A percentile compares a stretch with the other conserved stretches of the same genome.
These are phyloP conservation scores for Epirrhoe tristata DNA, from an alignment of 2,888 invertebrate species.

Conservation along the genomic window DNA sequence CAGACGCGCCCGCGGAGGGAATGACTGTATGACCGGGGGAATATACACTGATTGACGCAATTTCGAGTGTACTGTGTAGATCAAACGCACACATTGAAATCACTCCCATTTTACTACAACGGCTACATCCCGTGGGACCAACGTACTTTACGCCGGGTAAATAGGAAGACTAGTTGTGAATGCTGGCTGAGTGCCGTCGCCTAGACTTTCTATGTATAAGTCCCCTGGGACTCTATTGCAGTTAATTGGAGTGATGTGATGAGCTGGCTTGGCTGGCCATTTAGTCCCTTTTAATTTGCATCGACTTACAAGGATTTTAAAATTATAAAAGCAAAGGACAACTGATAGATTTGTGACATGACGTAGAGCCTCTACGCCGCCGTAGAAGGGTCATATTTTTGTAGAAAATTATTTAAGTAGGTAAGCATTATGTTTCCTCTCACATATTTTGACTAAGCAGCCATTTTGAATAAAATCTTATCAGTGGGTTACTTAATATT, in stretches of 20 bases:
- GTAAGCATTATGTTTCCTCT: too few species aligned
- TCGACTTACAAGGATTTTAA: not conserved
- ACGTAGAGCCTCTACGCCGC: constrained; percentile 20
- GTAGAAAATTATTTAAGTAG: too few species aligned
- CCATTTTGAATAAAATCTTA: too few species aligned
- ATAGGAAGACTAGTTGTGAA: constrained; percentile 73
- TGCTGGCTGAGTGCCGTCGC: constrained; percentile 64
- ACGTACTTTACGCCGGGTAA: constrained; percentile 68
- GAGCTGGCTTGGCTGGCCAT: constrained; percentile 19
- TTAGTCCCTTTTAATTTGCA: constrained; percentile 6
- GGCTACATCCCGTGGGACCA: constrained; percentile 79
- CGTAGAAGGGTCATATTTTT: constrained; percentile 8
- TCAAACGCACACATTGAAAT: constrained; percentile 68
- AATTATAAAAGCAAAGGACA: not conserved
- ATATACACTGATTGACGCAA: constrained; percentile 80
- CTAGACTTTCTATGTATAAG: constrained; percentile 63
- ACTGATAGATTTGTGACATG: not conserved
- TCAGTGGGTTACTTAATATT: too few species aligned
- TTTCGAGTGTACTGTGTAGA: constrained; percentile 65
- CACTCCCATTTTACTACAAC: constrained; percentile 78
- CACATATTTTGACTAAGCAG: too few species aligned
- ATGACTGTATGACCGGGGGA: constrained; percentile 71
- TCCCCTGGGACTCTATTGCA: constrained; percentile 61
- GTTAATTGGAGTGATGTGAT: constrained; percentile 57
- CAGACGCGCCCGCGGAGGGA: constrained; percentile 59